Conservation (phyloP, 1,140 invertebrate species). For the Cotesia chilonis region DNA sequence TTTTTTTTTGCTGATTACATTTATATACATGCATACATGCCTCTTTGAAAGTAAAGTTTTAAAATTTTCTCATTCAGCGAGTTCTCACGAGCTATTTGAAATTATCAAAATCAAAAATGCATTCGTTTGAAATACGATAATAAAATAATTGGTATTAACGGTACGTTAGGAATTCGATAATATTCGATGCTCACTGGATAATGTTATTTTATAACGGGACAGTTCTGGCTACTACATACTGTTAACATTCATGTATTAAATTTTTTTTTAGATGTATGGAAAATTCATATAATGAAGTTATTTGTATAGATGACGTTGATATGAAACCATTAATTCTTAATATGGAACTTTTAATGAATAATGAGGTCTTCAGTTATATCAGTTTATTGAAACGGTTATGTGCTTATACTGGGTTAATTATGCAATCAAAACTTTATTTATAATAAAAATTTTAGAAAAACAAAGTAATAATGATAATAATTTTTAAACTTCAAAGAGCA, state of each 20-base stretch:
- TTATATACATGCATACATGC: neutral
- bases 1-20: neutral
- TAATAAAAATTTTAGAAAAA: no score
- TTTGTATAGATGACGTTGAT: conserved; percentile 8
- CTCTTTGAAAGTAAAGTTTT: neutral
- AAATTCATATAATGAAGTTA: neutral
- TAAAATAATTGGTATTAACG: conserved; percentile 32
- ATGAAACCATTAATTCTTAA: conserved; percentile 1
- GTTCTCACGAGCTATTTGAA: conserved; percentile 10
- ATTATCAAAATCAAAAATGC: conserved; percentile 21
- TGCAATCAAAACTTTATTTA: no score
- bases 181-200: conserved; percentile 31
- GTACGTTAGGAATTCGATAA: conserved; percentile 31
- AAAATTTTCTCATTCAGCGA: conserved; percentile 2
- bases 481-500: no score
- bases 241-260: neutral
- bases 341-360: conserved; percentile 34
- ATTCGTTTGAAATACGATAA: conserved; percentile 20
- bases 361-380: conserved; percentile 19
- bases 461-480: no score
- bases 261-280: conserved; percentile 15
- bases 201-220: conserved; percentile 24
- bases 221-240: conserved; percentile 17
- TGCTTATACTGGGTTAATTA: conserved; percentile 28
- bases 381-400: conserved; percentile 19